Base-by-base conservation (phyloP, 2,113 vertebrate genomes). In the Heterochromis multidens region DNA sequence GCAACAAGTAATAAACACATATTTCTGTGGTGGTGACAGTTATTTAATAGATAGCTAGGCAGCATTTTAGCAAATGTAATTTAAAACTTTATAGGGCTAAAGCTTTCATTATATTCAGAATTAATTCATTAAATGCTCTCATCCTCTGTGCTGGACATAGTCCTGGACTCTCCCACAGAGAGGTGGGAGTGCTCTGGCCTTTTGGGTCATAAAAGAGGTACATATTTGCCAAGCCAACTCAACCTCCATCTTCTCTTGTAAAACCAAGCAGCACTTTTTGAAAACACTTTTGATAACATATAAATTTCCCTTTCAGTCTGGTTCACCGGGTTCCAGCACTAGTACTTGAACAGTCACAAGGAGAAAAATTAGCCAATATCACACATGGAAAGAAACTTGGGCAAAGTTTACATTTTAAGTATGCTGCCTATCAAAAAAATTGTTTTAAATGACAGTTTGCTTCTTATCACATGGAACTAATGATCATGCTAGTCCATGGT, bases 401-500 rank as follows among this genome's bases (percentile, higher is more conserved):
- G 37, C 63, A 10, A 67, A 67, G 7, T 46, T 46, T 46, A 46
- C 63, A 46, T 70, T 67, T 23, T 46, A 17, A 23, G n/a, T 43
- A 1, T 0, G 1, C 63, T 17, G 63, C 17, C 37, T 25, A 67
- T 43, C 37, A n/a, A 67, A 43, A 40, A 67, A 27, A 17, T 9
- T 1, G 2, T 67, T 67, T 43, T 17, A 67, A 43, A 67, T 43
- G 35, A n/a, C 61, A 25, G 35, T 7, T 63, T 63, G n/a, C n/a
- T 67, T 67, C 16, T 67, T 67, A 1, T 67, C 63, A 25, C 3
- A 67, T 67, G 13, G 25, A 67, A 1, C 23, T 25, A 67, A 25
- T 0, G 7, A 43, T 6, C 63, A 17, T 43, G 13, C 1, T 35
- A n/a, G 19, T 63, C 1, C 0, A 8, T 3, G 7, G 63, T 67